Base-by-base conservation (phyloP, 2,113 vertebrate species). In the Campylomormyrus tamandua region DNA sequence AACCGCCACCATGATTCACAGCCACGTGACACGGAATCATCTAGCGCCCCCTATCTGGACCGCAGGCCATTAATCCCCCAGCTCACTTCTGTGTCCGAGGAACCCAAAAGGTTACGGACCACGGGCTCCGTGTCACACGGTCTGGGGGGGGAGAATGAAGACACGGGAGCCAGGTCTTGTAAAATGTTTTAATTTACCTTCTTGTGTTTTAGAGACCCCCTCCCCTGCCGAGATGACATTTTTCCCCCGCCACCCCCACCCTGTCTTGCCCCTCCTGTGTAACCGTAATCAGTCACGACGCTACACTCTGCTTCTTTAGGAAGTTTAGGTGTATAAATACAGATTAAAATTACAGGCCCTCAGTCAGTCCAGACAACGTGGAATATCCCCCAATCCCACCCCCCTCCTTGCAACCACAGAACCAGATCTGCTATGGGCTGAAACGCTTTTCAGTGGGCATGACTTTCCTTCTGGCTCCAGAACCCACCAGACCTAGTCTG, bases 121-220 rank as follows among this genome's bases (percentile, higher is more conserved):
- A 77, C 31, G 2, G 35, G 31, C 70, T 31, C n/a, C 5, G 21
- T 5, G 7, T 31, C 87, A 62, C 35, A 11, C 9, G 4, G 17
- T 46, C 42, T 1, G 13, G 15, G 50, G 27, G 48, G 35, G 31
- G 58, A 13, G 83, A 90, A 27, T 88, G 86, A 89, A 91, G 48
- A 90, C 62, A 89, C 39, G 91, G 90, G 66, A 93, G 83, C 48
- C 90, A 90, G 35, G 89, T 96, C 91, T 87, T 96, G 96, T 96
- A 96, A 96, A 96, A 96, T 94, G 94, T 91, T 94, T 95, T 96
- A 95, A 93, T 95, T 95, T 93, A 92, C 92, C 90, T 74, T 80
- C 87, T 77, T 90, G 87, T 88, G 93, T 90, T 92, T 93, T 56
- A 77, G 84, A 88, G 91, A 91, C 88, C 91, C 90, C 89, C 93